phyloP scores from a whole-genome alignment of 92 coral and sea anemone species.

The Epizoanthus fatuus region DNA sequence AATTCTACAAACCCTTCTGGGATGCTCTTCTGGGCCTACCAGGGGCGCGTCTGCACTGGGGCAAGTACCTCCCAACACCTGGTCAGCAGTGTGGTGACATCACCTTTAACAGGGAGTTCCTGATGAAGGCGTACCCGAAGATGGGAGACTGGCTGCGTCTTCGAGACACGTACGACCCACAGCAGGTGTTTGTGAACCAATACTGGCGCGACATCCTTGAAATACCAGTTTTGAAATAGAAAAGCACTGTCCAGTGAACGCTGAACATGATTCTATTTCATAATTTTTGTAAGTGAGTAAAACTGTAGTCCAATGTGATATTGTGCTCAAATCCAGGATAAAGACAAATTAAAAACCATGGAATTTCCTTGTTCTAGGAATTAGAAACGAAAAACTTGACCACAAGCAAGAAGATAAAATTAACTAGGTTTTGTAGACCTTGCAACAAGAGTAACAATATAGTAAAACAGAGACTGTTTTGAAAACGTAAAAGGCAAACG shows the following conservation, averaged over 20 bases:
- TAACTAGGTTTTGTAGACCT: no score
- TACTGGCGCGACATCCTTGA: constrained; percentile 82
- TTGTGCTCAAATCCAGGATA: no score
- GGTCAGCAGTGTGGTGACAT: constrained; percentile 69
- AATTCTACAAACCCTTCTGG: constrained; percentile 74
- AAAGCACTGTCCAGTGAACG: not conserved
- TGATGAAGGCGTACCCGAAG: constrained; percentile 76
- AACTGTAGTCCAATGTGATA: no score
- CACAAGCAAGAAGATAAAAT: no score
- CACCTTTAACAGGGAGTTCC: constrained; percentile 71
- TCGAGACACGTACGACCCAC: constrained; percentile 72
- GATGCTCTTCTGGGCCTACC: constrained; percentile 62
- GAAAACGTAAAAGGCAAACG: no score
- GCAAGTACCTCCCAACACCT: constrained; percentile 83
- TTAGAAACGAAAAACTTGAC: no score
- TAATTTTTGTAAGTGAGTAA: no score
- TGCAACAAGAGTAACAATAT: no score
- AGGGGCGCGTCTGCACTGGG: constrained; percentile 86
- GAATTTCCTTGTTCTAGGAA: no score
- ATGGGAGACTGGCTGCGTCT: constrained; percentile 27
- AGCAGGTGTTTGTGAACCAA: constrained; percentile 79
- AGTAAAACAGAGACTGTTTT: no score
- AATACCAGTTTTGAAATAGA: constrained; percentile 16
- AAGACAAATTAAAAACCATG: no score
- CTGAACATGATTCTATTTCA: no score